These are phyloP conservation scores for Ciconia maguari DNA, from an alignment of 2,113 vertebrate species.

Conservation along the genomic window DNA sequence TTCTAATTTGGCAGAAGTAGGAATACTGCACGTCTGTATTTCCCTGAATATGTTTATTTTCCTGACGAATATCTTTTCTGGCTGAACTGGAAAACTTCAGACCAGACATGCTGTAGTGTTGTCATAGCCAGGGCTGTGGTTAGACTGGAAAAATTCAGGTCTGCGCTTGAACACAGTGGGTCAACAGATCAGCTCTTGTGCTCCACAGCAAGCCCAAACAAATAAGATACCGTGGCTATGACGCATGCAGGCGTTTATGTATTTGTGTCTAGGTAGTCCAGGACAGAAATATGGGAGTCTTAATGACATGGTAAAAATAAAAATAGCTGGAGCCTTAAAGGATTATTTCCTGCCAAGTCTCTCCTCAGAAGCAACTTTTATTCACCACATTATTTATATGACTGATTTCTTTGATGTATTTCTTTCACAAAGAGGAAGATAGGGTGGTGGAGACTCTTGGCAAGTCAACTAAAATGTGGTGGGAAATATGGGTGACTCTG, in stretches of 20 bases:
- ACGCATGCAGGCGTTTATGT: neutral
- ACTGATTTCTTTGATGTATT: neutral
- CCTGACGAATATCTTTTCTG: neutral
- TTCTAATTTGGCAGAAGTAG: neutral
- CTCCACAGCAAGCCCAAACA: neutral
- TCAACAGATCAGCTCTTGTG: neutral
- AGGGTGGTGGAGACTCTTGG: neutral
- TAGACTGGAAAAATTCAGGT: neutral
- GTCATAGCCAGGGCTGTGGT: neutral
- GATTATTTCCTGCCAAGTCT: neutral
- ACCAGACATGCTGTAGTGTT: neutral
- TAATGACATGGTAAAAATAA: neutral
- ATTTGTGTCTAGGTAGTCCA: neutral
- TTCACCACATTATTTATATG: neutral
- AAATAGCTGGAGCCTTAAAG: neutral
- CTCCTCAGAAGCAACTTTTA: neutral
- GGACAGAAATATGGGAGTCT: neutral
- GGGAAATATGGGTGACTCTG: neutral
- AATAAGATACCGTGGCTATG: too few species aligned
- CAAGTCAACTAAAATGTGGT: neutral
- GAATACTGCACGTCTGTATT: neutral
- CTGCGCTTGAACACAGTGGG: neutral
- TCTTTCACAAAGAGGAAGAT: neutral
- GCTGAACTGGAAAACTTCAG: neutral
- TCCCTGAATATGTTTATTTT: neutral